Evolutionary conservation across 2,888 invertebrate species (phyloP), one percentile per base, ranked within the genome.

Genomic region (Nesidiocoris tenuis): DNA sequence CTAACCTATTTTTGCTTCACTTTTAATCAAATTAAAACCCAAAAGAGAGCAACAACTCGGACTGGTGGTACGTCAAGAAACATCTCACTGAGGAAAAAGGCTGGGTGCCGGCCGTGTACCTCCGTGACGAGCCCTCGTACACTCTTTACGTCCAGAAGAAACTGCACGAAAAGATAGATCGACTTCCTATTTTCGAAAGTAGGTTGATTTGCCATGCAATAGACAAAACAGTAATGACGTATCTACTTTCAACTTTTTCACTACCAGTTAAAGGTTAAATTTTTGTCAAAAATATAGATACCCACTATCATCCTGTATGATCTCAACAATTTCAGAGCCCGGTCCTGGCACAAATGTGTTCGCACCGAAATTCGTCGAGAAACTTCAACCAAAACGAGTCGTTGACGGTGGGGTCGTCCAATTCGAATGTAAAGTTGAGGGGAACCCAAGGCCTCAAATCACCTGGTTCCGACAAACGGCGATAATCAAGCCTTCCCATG

Each of bases 401-500:
- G 91, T 91, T 1, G 98, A 98, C 84, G 98, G 98, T 71, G 92
- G 93, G 78, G 94, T 96, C 0, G 93, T 97, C 12, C 94, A 96
- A 83, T 98, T 99, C 83, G 94, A 97, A 84, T 98, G 97, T 82
- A 95, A 96, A 86, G 96, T 99, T 39, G 94, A 94, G 84, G 99
- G 98, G 71, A 87, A 89, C 82, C 98, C 99, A 3, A 87, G 95
- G 81, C 98, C 98, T 24, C 93, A 95, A 83, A 95, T 99, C 79
- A 96, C 96, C 18, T 99, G 99, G 98, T 96, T 95, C 86, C 88
- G 94, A 76, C 95, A 96, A 86, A 95, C 95, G 0, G 94, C 94
- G 21, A 93, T 96, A 76, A 94, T 96, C 56, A 95, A 95, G 83
- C 92, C 92, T 54, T 94, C 95, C 0, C 90, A 90, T 82, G 95